phyloP scores from a whole-genome alignment of 2,113 vertebrate species.

The Orientallactaga bullata region DNA sequence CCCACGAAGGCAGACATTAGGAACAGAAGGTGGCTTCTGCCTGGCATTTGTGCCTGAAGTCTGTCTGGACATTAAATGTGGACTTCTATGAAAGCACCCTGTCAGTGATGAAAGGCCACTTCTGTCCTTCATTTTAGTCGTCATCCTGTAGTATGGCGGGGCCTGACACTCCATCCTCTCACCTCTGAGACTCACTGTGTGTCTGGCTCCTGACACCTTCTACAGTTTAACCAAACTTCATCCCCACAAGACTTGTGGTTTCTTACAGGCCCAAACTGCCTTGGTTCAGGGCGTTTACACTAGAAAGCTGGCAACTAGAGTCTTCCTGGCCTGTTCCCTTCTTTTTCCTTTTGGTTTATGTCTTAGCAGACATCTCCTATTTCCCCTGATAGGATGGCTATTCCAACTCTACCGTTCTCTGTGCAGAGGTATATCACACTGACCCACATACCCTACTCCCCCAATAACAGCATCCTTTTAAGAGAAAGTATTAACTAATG shows the following conservation, averaged over 20 bases:
- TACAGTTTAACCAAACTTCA: neutral
- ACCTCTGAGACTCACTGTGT: neutral
- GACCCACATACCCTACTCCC: neutral
- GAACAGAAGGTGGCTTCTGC: neutral
- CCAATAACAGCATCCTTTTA: neutral
- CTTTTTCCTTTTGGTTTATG: neutral
- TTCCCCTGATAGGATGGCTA: neutral
- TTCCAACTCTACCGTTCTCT: neutral
- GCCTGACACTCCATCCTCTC: neutral
- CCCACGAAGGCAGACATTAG: no score
- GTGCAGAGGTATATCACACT: neutral
- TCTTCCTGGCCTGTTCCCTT: neutral
- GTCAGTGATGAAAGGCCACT: neutral
- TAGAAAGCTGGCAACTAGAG: neutral
- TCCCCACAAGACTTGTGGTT: neutral
- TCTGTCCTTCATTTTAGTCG: neutral
- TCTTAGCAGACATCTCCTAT: neutral
- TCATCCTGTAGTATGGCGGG: neutral
- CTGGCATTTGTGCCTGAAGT: neutral
- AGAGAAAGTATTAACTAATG: neutral
- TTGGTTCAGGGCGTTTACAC: neutral
- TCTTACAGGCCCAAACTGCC: neutral
- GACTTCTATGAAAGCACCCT: neutral
- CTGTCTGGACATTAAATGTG: neutral
- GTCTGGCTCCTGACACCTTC: neutral